Evolutionary conservation across 2,113 vertebrate species (phyloP), one percentile per base, ranked within the genome.

Genomic region (Dendropsophus ebraccatus): DNA sequence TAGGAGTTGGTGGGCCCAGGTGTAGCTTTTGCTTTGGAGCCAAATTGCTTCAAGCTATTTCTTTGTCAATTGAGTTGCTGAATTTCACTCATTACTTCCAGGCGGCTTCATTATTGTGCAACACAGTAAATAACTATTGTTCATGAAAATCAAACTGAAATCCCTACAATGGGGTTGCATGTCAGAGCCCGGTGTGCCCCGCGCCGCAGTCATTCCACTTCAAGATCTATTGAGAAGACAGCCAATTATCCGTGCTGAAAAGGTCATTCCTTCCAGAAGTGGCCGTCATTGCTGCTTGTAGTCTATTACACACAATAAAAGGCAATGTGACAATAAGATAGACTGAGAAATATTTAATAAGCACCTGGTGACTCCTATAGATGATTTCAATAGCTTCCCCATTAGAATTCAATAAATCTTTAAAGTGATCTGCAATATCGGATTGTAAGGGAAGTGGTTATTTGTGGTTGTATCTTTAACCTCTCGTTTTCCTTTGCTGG

Each of bases 261-360:
- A 82, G 81, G 60, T 82, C 65, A 82, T 28, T 35, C 12, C 47
- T 70, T 54, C 35, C 0, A 49, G 65, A 70, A 52, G 32, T 37
- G 23, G 16, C 49, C 23, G 28, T 23, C 41, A 23, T 17, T 37
- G 54, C 76, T 25, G 23, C 14, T 3, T 28, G 54, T 25, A 41
- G 21, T 60, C 54, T 41, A 80, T 60, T 16, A 23, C 19, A 37
- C 12, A 60, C 45, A 82, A 52, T 70, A 35, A 50, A 82, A 50
- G 2, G 23, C 13, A 70, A 82, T 21, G 28, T 37, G 25, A 35
- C 28, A 82, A 52, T 82, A 52, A 82, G 72, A 50, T 32, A 54
- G 62, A 35, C 81, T 69, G 25, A 82, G 81, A 82, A 82, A 82
- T 82, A 82, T 82, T 82, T 82, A 70, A 82, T 82, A 72, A 82